Base-by-base conservation (phyloP, 2,888 invertebrate species). In the Drosophila neoperkinsi region DNA sequence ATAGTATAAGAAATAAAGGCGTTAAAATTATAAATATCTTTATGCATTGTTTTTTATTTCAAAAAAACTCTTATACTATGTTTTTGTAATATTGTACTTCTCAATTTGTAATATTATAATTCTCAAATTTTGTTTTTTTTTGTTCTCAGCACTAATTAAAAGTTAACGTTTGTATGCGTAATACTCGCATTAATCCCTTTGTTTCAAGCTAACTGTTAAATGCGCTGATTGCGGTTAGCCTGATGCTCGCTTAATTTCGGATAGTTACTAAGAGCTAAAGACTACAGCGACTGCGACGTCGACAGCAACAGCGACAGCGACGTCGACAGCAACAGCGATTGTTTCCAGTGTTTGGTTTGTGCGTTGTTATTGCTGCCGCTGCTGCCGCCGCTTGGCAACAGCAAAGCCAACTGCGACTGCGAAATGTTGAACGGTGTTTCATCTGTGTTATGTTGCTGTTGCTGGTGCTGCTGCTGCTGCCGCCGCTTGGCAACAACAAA, bases 371-470 rank as follows among this genome's bases (percentile, higher is more conserved):
- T 46, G 46, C 38, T 50, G 58, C 50, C 30, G 38, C 50, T 38
- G 38, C 33, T n/a, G 60, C 66, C 74, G 64, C 78, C 79, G 79
- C 79, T 76, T 79, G 67, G 70, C 76, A 79, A 43, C 43, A 43
- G 21, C n/a, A 43, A 5, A n/a, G 41, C 5, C 41, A 43, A 43
- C 43, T 43, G 18, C 30, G 53, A 50, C 52, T 34, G 34, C 64
- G 41, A 73, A 78, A 34, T 64, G 53, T 0, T 59, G 71, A 66
- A 74, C 70, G 34, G 21, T 31, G 69, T 62, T 59, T 60, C 56
- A 71, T 62, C 65, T 52, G 41, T 21, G 4, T n/a, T 21, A 4
- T 58, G 36, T 11, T 53, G 34, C 16, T 38, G 64, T 21, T 36
- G 55, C 34, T 46, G 34, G 30, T 51, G 57, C 49, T 34, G 38